phyloP scores from a whole-genome alignment of 2,797 vertebrate genomes.

The Phoxinus dragarum region DNA sequence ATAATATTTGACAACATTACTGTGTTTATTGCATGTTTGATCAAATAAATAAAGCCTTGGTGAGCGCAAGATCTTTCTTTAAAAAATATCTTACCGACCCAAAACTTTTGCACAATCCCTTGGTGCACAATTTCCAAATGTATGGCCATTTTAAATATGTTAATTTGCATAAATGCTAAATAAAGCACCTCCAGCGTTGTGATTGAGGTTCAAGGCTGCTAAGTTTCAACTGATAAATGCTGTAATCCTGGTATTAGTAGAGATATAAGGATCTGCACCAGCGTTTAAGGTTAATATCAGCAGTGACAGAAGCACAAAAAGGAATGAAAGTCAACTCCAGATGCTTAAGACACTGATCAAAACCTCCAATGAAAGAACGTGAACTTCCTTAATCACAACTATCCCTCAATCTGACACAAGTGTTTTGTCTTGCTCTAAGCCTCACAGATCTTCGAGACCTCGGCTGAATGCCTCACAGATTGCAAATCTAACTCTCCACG shows the following conservation, averaged over 20 bases:
- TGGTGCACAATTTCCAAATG: conserved; percentile 28
- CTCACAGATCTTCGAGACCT: conserved; percentile 51
- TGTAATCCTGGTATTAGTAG: conserved; percentile 57
- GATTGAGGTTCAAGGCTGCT: conserved; percentile 40
- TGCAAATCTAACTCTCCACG: conserved; percentile 58
- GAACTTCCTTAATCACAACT: conserved; percentile 70
- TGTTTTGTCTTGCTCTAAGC: conserved; percentile 63
- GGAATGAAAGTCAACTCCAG: conserved; percentile 48
- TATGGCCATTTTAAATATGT: conserved; percentile 15
- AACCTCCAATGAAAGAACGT: conserved; percentile 58
- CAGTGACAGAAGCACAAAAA: conserved; percentile 49
- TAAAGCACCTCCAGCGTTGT: conserved; percentile 25
- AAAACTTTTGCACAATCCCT: not conserved
- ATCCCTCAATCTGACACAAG: conserved; percentile 59
- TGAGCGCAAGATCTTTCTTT: not conserved
- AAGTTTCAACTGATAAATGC: conserved; percentile 53
- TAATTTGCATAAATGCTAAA: conserved; percentile 42
- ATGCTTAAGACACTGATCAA: conserved; percentile 61
- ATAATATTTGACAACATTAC: not conserved
- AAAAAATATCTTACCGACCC: no score
- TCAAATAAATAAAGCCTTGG: not conserved
- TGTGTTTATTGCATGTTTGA: not conserved
- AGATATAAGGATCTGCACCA: conserved; percentile 49
- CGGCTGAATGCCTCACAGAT: conserved; percentile 61
- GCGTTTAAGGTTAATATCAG: conserved; percentile 53